Percentiles rank a stretch among this genome's conserved stretches.
Evolutionary conservation across 2,113 vertebrate species (phyloP).

Genomic region (Anoplopoma fimbria): DNA sequence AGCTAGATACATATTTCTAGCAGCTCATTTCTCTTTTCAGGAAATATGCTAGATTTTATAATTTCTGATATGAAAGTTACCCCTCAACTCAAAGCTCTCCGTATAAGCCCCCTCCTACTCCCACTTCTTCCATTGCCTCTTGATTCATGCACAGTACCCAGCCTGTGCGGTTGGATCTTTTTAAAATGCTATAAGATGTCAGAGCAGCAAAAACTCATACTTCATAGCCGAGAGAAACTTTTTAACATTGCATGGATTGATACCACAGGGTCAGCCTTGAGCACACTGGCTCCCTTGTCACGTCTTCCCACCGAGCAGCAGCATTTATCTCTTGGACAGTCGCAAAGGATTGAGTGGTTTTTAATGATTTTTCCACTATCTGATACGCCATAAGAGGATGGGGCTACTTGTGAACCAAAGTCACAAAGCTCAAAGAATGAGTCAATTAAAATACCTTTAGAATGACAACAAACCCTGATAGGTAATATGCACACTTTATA

Average conservation of each 20-base stretch:
- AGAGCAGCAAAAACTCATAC: constrained; percentile 8
- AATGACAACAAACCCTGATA: constrained; percentile 34
- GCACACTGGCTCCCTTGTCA: constrained; percentile 38
- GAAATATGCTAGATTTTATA: background rate
- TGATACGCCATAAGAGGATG: constrained; percentile 49
- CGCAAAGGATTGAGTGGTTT: constrained; percentile 44
- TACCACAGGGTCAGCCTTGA: constrained; percentile 36
- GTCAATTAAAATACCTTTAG: constrained; percentile 65
- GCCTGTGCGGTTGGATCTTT: background rate
- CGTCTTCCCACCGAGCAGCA: constrained; percentile 38
- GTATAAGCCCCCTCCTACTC: background rate
- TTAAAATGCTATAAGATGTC: constrained; percentile 27
- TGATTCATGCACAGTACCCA: background rate
- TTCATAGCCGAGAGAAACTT: constrained; percentile 24
- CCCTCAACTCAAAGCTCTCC: background rate
- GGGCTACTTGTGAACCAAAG: constrained; percentile 47
- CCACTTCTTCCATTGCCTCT: background rate
- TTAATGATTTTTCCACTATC: constrained; percentile 61
- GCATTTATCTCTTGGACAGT: constrained; percentile 57
- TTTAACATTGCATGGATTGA: constrained; percentile 34
- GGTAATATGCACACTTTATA: constrained; percentile 50
- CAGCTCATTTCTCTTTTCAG: constrained; percentile 1
- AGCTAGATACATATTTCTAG: background rate
- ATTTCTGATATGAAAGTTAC: background rate
- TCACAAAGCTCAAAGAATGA: constrained; percentile 51